Base-by-base conservation (phyloP, 2,113 vertebrate genomes). In the Illadopsis cleaveri region DNA sequence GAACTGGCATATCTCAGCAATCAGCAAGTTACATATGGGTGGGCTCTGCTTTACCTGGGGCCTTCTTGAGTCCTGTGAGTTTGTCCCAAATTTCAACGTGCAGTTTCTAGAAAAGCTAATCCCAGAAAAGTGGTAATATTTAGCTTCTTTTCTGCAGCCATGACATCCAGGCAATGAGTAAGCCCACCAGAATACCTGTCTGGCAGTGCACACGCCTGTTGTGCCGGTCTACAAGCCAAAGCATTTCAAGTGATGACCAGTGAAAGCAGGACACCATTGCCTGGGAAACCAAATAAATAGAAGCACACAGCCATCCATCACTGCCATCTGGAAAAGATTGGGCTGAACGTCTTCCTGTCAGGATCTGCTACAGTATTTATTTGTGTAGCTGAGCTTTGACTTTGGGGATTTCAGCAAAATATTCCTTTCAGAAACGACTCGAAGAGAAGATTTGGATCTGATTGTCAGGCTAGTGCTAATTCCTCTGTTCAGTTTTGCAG, bases 311-410 rank as follows among this genome's bases (percentile, higher is more conserved):
- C 98, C 98, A 99, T 99, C 98, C 98, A 98, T 99, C 96, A 98
- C 97, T 99, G 98, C 98, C 99, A 99, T 99, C 99, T 99, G 99
- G 99, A 99, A 99, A 97, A 98, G 98, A 99, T 99, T 98, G 98
- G 97, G 92, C 87, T 96, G 97, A 98, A 98, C 96, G 97, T 98
- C 97, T 98, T 98, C 98, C 97, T 97, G 98, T 97, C 95, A 97
- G 97, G 97, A 97, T 98, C 97, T 97, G 97, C 98, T 98, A 96
- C 97, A 81, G 56, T 98, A 98, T 99, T 99, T 99, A 98, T 99
- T 99, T 99, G 98, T 98, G 96, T 98, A 98, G 98, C 98, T 98
- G 98, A 98, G 94, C 94, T 97, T 92, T 83, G 95, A 94, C 97
- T 96, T 78, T 1, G 38, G 97, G 96, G 97, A 98, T 98, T 97